Conservation (phyloP, 2,113 vertebrate genomes). For the Calyptommatus sinebrachiatus region DNA sequence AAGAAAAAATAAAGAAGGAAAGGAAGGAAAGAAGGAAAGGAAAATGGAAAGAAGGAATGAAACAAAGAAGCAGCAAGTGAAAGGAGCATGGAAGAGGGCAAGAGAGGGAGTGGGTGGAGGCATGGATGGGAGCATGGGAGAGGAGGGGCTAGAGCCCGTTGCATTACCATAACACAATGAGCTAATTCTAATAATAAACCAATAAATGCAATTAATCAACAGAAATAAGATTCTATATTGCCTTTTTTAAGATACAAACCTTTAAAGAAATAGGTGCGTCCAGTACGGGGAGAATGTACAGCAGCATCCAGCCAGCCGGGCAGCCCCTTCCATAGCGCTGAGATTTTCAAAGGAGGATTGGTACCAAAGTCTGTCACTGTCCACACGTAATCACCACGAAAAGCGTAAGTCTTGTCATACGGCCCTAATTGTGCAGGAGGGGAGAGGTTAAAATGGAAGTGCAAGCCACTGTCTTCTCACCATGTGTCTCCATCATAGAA, state of each 20-base stretch:
- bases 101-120: no score
- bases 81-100: no score
- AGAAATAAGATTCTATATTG: background rate
- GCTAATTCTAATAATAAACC: no score
- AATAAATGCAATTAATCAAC: background rate
- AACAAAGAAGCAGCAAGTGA: no score
- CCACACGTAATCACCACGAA: slow-evolving; percentile 87
- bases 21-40: no score
- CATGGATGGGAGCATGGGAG: no score
- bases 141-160: no score
- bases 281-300: slow-evolving; percentile 81
- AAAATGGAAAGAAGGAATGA: no score
- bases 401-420: slow-evolving; percentile 83
- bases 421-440: slow-evolving; percentile 70
- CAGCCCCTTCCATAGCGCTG: slow-evolving; percentile 79
- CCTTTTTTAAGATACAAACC: slow-evolving; percentile 63
- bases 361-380: slow-evolving; percentile 79
- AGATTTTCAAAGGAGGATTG: slow-evolving; percentile 73
- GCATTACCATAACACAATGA: no score
- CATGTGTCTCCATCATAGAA: no score
- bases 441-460: background rate
- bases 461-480: background rate
- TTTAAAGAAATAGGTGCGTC: slow-evolving; percentile 87
- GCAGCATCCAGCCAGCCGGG: slow-evolving; percentile 82
- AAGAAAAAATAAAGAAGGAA: no score